Percentiles rank a stretch among this genome's conserved stretches.
Conservation (phyloP, 2,888 invertebrate species). For the Sepioteuthis lessoniana region DNA sequence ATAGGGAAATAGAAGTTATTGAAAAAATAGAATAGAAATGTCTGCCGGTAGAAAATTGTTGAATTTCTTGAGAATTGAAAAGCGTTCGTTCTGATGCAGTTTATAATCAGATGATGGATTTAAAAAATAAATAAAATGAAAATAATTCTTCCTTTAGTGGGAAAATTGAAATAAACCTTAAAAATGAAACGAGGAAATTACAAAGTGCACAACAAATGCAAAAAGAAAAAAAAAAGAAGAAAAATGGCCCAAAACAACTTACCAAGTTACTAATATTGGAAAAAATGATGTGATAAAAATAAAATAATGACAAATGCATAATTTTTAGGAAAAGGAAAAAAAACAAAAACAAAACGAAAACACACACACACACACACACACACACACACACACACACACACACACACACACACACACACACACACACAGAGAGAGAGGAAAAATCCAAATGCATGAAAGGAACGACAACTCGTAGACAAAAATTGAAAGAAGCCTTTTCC, state of each 20-base stretch:
- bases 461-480: not conserved
- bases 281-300: not conserved
- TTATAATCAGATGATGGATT: not conserved
- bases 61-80: not conserved
- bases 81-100: not conserved
- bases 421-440: not conserved
- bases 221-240: not conserved
- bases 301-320: not conserved
- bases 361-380: not conserved
- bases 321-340: not conserved
- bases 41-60: not conserved
- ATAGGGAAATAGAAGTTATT: no score
- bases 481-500: not conserved
- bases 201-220: not conserved
- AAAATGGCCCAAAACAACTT: not conserved
- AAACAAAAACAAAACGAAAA: not conserved
- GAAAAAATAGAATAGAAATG: not conserved
- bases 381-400: not conserved
- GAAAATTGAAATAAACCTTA: not conserved
- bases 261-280: not conserved
- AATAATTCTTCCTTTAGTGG: not conserved
- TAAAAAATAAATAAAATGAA: not conserved
- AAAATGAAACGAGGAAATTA: not conserved
- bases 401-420: not conserved
- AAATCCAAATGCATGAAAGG: not conserved